A percentile compares a stretch with the other conserved stretches of the same genome.
These are phyloP conservation scores for Danaus plexippus DNA, from an alignment of 1,140 invertebrate species.

Conservation along the genomic window DNA sequence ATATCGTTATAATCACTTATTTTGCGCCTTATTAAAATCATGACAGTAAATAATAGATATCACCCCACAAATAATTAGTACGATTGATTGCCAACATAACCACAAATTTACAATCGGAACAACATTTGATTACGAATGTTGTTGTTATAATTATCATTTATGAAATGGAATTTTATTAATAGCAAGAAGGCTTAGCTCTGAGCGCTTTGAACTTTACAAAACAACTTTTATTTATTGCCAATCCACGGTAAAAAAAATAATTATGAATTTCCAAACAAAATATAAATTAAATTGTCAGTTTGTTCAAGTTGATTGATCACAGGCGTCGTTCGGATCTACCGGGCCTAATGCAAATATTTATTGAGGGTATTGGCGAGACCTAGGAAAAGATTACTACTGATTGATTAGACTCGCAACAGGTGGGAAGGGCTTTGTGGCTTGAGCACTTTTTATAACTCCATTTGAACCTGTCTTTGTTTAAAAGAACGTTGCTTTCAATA, in stretches of 20 bases:
- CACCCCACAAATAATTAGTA: too few species aligned
- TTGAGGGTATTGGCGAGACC: constrained; percentile 20
- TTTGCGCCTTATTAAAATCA: too few species aligned
- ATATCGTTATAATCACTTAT: too few species aligned
- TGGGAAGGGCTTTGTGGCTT: constrained; percentile 15
- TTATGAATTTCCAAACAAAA: constrained; percentile 18
- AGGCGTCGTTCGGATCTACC: constrained; percentile 23
- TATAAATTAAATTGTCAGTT: constrained; percentile 29
- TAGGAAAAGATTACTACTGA: constrained; percentile 40
- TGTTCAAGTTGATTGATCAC: constrained; percentile 33
- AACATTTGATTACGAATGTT: too few species aligned
- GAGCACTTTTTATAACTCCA: constrained; percentile 13
- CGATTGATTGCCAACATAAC: too few species aligned
- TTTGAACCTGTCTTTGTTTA: constrained; percentile 5
- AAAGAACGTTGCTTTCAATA: background rate
- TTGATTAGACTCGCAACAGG: constrained; percentile 50
- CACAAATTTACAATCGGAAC: too few species aligned
- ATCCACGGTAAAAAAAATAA: background rate
- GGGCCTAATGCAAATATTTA: constrained; percentile 42
- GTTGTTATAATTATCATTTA: too few species aligned
- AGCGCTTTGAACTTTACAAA: too few species aligned
- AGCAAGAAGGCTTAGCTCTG: too few species aligned
- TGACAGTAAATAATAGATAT: too few species aligned
- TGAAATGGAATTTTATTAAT: too few species aligned
- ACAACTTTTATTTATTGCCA: background rate